Evolutionary conservation across 1,140 invertebrate genomes (phyloP).

Genomic region (Drosophila kanapiae): DNA sequence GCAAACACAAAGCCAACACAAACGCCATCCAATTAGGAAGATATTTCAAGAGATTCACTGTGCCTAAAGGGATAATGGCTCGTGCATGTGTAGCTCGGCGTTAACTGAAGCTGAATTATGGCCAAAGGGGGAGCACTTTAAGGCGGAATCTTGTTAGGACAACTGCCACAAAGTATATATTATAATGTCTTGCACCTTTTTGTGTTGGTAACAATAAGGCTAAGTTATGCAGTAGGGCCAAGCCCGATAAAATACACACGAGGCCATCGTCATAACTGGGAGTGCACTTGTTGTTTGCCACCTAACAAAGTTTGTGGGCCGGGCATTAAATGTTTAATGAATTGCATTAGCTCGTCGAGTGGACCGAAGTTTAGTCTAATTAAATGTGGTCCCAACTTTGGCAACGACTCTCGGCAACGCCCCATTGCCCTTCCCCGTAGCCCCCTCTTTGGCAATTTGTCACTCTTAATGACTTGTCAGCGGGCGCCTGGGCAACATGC

Average conservation of each 20-base stretch:
- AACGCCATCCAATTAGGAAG: constrained; percentile 32
- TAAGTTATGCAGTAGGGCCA: constrained; percentile 29
- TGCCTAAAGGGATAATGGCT: constrained; percentile 24
- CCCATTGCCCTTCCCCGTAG: constrained; percentile 5
- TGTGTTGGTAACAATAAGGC: constrained; percentile 1
- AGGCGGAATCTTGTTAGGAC: constrained; percentile 20
- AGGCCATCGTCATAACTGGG: constrained; percentile 51
- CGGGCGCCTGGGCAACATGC: constrained; percentile 58
- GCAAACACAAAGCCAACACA: neutral
- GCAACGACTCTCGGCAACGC: constrained; percentile 58
- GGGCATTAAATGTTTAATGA: constrained; percentile 76
- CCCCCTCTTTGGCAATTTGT: constrained; percentile 62
- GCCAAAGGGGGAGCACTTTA: constrained; percentile 28
- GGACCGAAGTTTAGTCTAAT: constrained; percentile 66
- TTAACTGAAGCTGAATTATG: constrained; percentile 53
- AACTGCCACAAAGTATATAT: constrained; percentile 6
- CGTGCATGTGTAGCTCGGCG: constrained; percentile 18
- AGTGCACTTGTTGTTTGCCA: constrained; percentile 50
- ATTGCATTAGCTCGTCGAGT: constrained; percentile 69
- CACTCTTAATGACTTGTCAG: constrained; percentile 80
- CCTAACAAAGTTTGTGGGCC: constrained; percentile 62
- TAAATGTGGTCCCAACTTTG: constrained; percentile 71
- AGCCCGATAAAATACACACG: neutral
- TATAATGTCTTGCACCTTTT: constrained; percentile 49
- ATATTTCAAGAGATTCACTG: constrained; percentile 15